Evolutionary conservation across 2,888 invertebrate genomes (phyloP), one percentile per base, ranked within the genome.

Genomic region (Ophion obscuratus): DNA sequence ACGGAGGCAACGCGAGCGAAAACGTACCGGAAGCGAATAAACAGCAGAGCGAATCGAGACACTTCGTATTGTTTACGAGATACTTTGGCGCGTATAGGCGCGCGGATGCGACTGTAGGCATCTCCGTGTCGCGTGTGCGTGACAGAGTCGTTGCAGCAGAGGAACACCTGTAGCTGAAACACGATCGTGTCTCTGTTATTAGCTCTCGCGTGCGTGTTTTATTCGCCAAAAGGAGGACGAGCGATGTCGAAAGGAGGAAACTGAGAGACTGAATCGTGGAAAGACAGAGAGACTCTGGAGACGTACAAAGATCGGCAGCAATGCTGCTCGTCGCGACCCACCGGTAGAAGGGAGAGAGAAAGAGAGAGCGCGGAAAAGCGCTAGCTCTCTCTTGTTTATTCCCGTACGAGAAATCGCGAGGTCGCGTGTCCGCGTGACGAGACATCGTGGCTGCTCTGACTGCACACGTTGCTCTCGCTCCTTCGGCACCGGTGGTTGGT

Each of bases 321-420:
- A 66, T 76, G 70, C 71, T 47, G 68, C n/a, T 75, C 59, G 81
- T 36, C 62, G 31, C 62, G 67, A 67, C 44, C 61, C 20, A 64
- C 75, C 44, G 44, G 79, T 24, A 66, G 47, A 64, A 68, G 70
- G 53, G 66, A 81, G 66, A 31, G 61, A 44, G 53, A 57, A 57
- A 79, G 24, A 59, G 67, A 66, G 70, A 31, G 64, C 87, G 88
- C 87, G 85, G 85, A 86, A 87, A 83, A 86, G 53, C 24, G 53
- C 47, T 71, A 62, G 20, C 44, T 17, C 31, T 71, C 64, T 62
- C 59, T 36, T 27, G 47, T 31, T 24, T 31, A 53, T 61, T 47
- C 36, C 61, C 61, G 47, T 53, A 66, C 61, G 59, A 68, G 78
- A 68, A 68, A 78, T 53, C 53, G 62, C 53, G 62, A 62, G 70